These are phyloP conservation scores for Olivierus martensii DNA, from an alignment of 1,140 invertebrate species.

Conservation along the genomic window DNA sequence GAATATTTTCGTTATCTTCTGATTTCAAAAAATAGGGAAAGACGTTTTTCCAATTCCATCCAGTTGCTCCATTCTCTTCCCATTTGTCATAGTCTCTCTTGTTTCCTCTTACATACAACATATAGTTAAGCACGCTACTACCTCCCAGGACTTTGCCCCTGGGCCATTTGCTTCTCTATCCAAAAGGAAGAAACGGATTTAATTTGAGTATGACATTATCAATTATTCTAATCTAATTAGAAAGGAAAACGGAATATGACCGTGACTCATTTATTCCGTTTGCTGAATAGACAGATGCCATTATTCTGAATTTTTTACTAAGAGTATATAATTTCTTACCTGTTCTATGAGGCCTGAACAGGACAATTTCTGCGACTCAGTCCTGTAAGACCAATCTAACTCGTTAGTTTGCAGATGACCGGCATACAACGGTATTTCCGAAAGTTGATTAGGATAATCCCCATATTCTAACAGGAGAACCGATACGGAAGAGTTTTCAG, in stretches of 20 bases:
- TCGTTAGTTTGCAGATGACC: slow-evolving; percentile 70
- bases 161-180: slow-evolving; percentile 65
- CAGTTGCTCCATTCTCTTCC: slow-evolving; percentile 68
- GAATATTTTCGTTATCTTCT: slow-evolving; percentile 38
- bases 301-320: too few relatives aligned
- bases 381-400: slow-evolving; percentile 84
- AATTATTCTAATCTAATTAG: too few relatives aligned
- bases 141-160: slow-evolving; percentile 42
- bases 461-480: slow-evolving; percentile 54
- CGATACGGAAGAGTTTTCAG: slow-evolving; percentile 37
- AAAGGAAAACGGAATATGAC: too few relatives aligned
- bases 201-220: too few relatives aligned
- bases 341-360: slow-evolving; percentile 41
- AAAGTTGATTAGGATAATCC: slow-evolving; percentile 37
- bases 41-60: slow-evolving; percentile 79
- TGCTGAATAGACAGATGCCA: too few relatives aligned
- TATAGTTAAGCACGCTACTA: slow-evolving; percentile 78
- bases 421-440: slow-evolving; percentile 67
- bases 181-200: background rate
- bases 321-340: slow-evolving; percentile 25
- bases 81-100: slow-evolving; percentile 77
- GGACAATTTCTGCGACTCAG: slow-evolving; percentile 65
- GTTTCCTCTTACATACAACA: slow-evolving; percentile 88
- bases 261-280: too few relatives aligned
- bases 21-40: slow-evolving; percentile 52